phyloP scores from a whole-genome alignment of 2,888 invertebrate genomes.

The Meghimatium bilineatum region DNA sequence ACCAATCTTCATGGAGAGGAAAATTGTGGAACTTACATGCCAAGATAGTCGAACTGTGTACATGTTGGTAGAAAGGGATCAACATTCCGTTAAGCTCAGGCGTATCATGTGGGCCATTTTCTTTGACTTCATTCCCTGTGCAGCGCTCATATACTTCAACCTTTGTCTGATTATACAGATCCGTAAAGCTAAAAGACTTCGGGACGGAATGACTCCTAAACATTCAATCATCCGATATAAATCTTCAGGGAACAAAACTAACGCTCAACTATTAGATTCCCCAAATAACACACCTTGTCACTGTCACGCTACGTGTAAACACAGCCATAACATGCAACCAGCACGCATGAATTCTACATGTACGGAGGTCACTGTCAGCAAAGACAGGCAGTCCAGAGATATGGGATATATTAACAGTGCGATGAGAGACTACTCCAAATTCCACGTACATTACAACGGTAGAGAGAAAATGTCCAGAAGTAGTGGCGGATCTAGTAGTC shows the following conservation, averaged over 20 bases:
- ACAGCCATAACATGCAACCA: not conserved
- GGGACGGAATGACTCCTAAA: conserved; percentile 48
- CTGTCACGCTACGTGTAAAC: not conserved
- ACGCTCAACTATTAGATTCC: not conserved
- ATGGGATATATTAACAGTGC: not conserved
- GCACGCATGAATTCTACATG: not conserved
- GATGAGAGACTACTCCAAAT: not conserved
- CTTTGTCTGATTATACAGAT: conserved; percentile 67
- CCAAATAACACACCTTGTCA: not conserved
- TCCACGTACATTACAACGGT: not conserved
- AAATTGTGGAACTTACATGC: conserved; percentile 55
- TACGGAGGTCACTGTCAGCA: not conserved
- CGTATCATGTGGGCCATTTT: conserved; percentile 69
- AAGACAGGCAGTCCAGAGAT: not conserved
- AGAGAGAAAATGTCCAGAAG: not conserved
- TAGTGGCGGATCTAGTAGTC: not conserved
- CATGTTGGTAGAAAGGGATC: conserved; percentile 53
- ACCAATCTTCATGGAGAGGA: conserved; percentile 67
- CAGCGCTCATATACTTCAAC: conserved; percentile 72
- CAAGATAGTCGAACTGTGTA: conserved; percentile 55
- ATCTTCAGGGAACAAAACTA: not conserved
- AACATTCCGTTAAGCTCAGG: conserved; percentile 56
- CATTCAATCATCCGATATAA: conserved; percentile 50
- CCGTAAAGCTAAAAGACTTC: conserved; percentile 46
- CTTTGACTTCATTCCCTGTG: conserved; percentile 72